phyloP scores from a whole-genome alignment of 2,113 vertebrate genomes.

The Poeciliopsis turrubarensis region DNA sequence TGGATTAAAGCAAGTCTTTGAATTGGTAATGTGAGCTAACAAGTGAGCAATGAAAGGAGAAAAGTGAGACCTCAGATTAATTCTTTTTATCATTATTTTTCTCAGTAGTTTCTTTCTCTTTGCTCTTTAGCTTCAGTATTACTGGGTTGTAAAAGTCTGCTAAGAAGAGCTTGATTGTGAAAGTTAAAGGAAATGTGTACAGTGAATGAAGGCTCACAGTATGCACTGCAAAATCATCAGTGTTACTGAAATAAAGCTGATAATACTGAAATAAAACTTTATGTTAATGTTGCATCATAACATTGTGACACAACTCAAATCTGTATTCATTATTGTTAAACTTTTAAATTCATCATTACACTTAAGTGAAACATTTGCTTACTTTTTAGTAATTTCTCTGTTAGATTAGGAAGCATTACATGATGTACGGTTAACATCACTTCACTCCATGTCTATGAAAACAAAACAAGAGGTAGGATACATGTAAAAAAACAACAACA shows the following conservation, averaged over 20 bases:
- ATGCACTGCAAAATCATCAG: neutral
- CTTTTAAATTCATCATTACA: too few relatives aligned
- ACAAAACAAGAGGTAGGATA: too few relatives aligned
- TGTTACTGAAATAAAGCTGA: neutral
- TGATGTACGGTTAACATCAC: too few relatives aligned
- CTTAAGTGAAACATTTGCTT: too few relatives aligned
- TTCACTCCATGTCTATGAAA: too few relatives aligned
- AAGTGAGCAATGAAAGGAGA: constrained; percentile 54
- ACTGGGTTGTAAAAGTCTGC: constrained; percentile 15
- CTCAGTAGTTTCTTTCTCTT: constrained; percentile 43
- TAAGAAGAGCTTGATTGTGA: constrained; percentile 5
- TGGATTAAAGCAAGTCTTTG: constrained; percentile 62
- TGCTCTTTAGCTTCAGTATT: constrained; percentile 45
- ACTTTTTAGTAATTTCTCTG: too few relatives aligned
- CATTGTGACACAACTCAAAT: neutral
- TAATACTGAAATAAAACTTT: neutral
- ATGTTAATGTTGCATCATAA: too few relatives aligned
- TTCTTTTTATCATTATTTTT: constrained; percentile 52
- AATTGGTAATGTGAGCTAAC: constrained; percentile 70
- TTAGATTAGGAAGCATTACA: too few relatives aligned
- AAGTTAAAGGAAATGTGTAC: constrained; percentile 3
- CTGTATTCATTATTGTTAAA: too few relatives aligned
- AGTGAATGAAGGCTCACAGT: constrained; percentile 13
- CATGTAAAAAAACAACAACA: too few relatives aligned
- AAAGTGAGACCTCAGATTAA: constrained; percentile 59